These are phyloP conservation scores for Heliocidaris tuberculata DNA, from an alignment of 35 echinoderm and acorn worm genomes.

Conservation along the genomic window DNA sequence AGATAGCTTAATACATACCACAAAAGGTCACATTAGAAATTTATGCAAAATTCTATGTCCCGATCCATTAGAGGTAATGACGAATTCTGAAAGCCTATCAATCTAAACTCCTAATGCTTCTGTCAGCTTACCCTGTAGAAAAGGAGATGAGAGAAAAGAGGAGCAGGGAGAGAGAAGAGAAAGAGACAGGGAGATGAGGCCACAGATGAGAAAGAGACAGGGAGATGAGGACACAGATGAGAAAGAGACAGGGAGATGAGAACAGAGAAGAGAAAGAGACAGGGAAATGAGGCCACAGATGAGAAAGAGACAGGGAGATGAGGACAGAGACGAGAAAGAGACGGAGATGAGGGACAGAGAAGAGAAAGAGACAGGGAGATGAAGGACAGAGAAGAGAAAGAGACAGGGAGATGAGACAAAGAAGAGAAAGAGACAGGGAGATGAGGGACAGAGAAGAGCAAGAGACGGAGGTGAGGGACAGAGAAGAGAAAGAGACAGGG, in stretches of 20 bases:
- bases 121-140: not conserved
- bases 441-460: no score
- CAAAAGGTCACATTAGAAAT: conserved; percentile 9
- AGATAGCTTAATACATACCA: not conserved
- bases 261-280: not conserved
- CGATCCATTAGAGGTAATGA: conserved; percentile 38
- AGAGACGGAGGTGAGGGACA: no score
- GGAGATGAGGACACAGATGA: not conserved
- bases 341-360: no score
- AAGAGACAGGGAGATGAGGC: not conserved
- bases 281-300: not conserved
- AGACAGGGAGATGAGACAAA: no score
- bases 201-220: not conserved
- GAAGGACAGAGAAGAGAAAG: no score
- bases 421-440: no score
- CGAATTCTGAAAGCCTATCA: not conserved
- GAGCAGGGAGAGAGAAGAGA: not conserved
- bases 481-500: no score
- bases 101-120: not conserved
- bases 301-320: not conserved
- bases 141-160: not conserved
- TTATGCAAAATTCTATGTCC: conserved; percentile 39
- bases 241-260: not conserved
- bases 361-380: no score
- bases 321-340: not conserved